These are phyloP conservation scores for Leptopilina drosophilae DNA, from an alignment of 2,888 invertebrate genomes.

Conservation along the genomic window DNA sequence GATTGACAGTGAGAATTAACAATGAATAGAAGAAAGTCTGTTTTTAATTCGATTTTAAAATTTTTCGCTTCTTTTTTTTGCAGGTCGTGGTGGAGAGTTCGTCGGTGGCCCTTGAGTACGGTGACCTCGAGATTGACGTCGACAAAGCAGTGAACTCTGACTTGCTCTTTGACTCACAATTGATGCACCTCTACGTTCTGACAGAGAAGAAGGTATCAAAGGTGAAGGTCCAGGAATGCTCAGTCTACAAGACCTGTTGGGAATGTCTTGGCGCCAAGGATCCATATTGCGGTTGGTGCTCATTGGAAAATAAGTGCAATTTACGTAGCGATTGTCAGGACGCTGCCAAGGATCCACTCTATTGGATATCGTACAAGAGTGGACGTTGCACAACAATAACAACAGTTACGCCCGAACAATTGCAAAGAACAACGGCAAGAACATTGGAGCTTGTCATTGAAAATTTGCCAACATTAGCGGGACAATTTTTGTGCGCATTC, in stretches of 20 bases:
- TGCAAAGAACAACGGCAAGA: conserved; percentile 94
- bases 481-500: conserved; percentile 95
- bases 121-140: conserved; percentile 90
- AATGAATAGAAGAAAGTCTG: too few relatives aligned
- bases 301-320: conserved; percentile 96
- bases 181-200: conserved; percentile 96
- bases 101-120: conserved; percentile 91
- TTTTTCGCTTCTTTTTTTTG: conserved; percentile 52
- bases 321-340: conserved; percentile 94
- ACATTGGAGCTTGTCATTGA: conserved; percentile 96
- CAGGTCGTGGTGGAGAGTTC: conserved; percentile 93
- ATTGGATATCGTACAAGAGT: conserved; percentile 98
- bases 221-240: conserved; percentile 96
- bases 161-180: conserved; percentile 93
- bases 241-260: conserved; percentile 92
- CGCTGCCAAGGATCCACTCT: conserved; percentile 93
- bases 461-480: conserved; percentile 94
- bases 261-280: conserved; percentile 95
- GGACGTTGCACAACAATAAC: conserved; percentile 98
- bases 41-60: too few relatives aligned
- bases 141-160: conserved; percentile 91
- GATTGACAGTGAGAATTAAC: too few relatives aligned
- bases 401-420: conserved; percentile 91
- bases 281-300: conserved; percentile 99
- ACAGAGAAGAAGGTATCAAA: conserved; percentile 94